Evolutionary conservation across 2,113 vertebrate genomes (phyloP), one percentile per base, ranked within the genome.

Genomic region (Strix aluco): DNA sequence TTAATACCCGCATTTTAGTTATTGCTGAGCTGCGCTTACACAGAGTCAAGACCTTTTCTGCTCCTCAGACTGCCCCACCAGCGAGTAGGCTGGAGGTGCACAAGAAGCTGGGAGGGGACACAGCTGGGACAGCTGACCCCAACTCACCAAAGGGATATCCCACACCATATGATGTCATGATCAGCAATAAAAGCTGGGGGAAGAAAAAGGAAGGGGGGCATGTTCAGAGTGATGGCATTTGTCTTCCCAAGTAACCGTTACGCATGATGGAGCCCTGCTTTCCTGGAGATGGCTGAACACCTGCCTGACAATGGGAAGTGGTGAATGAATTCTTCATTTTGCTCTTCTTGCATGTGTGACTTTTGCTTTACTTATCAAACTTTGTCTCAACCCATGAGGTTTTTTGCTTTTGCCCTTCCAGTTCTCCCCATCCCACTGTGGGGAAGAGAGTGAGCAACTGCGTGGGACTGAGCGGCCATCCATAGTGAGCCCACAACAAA

Each of bases 311-410:
- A 42, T n/a, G 9, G 11, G 20, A 77, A 62, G 9, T 21, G 6
- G 15, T n/a, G 14, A 52, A 52, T 23, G 2, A 46, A 54, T 54
- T 46, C 22, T 27, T 38, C 29, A 2, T 32, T 58, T 74, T 59
- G 6, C 4, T 61, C 75, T 34, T 13, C 12, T 54, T 46, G 29
- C 1, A 1, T 13, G 0, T 36, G 8, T 5, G 4, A 22, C 23
- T 70, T 84, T 71, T 42, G 11, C 49, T 47, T 82, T 63, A 63
- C 26, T 8, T 63, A 23, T 42, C 8, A 63, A 71, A 62, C 13
- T 54, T 77, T 42, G 15, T 26, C 14, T 84, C 49, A 70, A 19
- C 9, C 14, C 12, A 16, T 32, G 44, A 44, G 5, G 3, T 19
- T 69, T 69, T 59, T 75, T 54, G 4, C 19, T 75, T 10, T 52